These are phyloP conservation scores for Lamellibrachia satsuma DNA, from an alignment of 2,888 invertebrate species.

Conservation along the genomic window DNA sequence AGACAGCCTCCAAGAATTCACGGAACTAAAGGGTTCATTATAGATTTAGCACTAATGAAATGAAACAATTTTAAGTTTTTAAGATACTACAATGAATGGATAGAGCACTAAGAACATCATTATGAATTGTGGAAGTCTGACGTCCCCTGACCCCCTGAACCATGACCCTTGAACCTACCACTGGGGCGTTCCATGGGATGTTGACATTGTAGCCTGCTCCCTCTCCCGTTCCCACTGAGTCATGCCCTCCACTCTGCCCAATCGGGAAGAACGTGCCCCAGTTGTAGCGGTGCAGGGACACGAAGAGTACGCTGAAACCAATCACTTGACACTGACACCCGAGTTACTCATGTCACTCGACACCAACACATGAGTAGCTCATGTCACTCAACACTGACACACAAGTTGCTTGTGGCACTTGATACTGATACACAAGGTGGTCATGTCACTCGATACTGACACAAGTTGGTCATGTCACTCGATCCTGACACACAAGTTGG, in stretches of 20 bases:
- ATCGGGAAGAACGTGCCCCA: slow-evolving; percentile 86
- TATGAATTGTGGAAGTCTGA: too few relatives aligned
- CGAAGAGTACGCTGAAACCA: slow-evolving; percentile 76
- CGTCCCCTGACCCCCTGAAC: neutral
- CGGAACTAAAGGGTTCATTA: neutral
- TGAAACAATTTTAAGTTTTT: neutral
- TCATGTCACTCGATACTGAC: neutral
- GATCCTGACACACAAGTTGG: too few relatives aligned
- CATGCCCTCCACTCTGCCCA: slow-evolving; percentile 72
- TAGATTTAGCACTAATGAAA: neutral
- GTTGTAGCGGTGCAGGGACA: slow-evolving; percentile 92
- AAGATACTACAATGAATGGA: too few relatives aligned
- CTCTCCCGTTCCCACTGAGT: slow-evolving; percentile 74
- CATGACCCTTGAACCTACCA: neutral
- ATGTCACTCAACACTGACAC: neutral
- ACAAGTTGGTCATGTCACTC: neutral
- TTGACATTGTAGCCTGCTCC: slow-evolving; percentile 82
- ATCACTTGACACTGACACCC: neutral
- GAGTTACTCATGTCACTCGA: neutral
- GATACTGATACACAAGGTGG: too few relatives aligned
- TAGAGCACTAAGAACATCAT: neutral
- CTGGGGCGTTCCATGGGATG: slow-evolving; percentile 79
- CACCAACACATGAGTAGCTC: neutral
- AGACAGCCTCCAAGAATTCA: neutral
- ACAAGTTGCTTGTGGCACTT: neutral